These are phyloP conservation scores for Malurus cyaneus DNA, from an alignment of 2,113 vertebrate species.

Conservation along the genomic window DNA sequence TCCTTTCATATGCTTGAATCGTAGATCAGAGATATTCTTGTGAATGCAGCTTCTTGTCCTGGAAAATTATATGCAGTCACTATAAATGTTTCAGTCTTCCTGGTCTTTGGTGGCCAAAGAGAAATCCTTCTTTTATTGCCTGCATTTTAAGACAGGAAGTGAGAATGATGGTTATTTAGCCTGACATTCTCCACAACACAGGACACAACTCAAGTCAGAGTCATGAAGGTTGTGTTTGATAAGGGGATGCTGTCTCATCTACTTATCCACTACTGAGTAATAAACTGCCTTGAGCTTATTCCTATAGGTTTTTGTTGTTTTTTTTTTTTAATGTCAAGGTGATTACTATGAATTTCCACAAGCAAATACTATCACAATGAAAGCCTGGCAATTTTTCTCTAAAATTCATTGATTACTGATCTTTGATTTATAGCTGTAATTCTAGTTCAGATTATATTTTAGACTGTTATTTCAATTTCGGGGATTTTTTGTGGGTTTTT, in stretches of 20 bases:
- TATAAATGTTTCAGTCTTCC: background rate
- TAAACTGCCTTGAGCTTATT: background rate
- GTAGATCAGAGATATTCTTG: background rate
- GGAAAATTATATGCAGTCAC: background rate
- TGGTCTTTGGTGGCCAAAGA: background rate
- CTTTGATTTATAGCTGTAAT: background rate
- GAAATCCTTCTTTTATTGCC: background rate
- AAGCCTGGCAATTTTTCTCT: background rate
- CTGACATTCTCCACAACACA: background rate
- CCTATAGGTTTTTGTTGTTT: background rate
- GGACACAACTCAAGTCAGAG: background rate
- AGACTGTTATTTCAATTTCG: background rate
- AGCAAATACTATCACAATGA: background rate
- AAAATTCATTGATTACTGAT: background rate
- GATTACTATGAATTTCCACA: background rate
- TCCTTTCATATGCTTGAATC: background rate
- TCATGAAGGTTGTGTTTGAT: background rate
- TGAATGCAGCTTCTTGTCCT: background rate
- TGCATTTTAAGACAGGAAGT: background rate
- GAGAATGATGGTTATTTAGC: background rate
- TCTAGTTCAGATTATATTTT: background rate
- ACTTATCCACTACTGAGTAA: background rate
- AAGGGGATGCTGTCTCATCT: background rate
- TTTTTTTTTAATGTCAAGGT: background rate
- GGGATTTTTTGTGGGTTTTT: background rate